phyloP scores from a whole-genome alignment of 92 coral and sea anemone species.

The Porites rus region DNA sequence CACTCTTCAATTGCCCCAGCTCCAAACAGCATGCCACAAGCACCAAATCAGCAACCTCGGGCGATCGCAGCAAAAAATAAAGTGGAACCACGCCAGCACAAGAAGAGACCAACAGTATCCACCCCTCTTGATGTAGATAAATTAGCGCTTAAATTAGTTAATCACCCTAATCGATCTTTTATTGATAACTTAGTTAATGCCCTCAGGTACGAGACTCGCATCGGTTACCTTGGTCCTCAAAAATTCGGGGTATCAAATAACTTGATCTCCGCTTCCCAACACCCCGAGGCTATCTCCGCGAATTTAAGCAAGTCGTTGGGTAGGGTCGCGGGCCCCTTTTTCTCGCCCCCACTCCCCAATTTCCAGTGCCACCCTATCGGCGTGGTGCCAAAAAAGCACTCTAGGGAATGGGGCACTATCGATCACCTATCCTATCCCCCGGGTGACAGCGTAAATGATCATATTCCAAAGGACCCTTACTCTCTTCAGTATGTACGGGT shows the following conservation, averaged over 20 bases:
- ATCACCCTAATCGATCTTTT: background rate
- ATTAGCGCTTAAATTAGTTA: background rate
- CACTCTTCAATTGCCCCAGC: slow-evolving; percentile 21
- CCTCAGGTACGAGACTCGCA: background rate
- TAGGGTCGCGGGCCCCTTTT: slow-evolving; percentile 38
- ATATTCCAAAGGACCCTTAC: too few relatives aligned
- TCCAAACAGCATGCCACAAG: background rate
- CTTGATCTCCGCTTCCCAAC: slow-evolving; percentile 1
- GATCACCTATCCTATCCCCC: background rate
- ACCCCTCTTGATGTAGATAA: slow-evolving; percentile 2
- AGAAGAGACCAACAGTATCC: background rate
- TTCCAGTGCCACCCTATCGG: slow-evolving; percentile 38
- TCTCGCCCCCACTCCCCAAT: slow-evolving; percentile 37
- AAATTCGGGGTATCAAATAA: background rate
- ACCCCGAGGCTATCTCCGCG: background rate
- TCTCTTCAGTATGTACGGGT: too few relatives aligned
- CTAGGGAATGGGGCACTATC: background rate
- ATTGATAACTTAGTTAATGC: background rate
- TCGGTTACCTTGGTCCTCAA: slow-evolving; percentile 6
- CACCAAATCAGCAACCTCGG: slow-evolving; percentile 12
- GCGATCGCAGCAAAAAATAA: slow-evolving; percentile 34
- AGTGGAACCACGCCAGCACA: slow-evolving; percentile 17
- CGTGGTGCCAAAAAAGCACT: slow-evolving; percentile 31
- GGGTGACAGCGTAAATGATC: background rate
- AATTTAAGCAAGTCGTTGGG: slow-evolving; percentile 6